A percentile compares a stretch with the other conserved stretches of the same genome.
Evolutionary conservation across 2,113 vertebrate genomes (phyloP).

Genomic region (Eulacestoma nigropectus): DNA sequence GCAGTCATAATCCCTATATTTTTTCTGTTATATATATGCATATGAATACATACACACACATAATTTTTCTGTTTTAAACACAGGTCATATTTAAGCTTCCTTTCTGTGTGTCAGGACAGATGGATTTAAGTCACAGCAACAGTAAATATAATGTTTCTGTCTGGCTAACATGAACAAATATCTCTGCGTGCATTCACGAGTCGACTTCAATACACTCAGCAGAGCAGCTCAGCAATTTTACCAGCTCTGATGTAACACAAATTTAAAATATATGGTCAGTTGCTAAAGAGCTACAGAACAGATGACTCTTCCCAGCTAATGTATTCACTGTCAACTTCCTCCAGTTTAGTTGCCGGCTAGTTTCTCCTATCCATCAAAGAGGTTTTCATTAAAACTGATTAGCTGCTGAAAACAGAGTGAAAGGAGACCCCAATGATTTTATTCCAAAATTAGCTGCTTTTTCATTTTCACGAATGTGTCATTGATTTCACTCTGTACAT

Average conservation of each 20-base stretch:
- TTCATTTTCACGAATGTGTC: background rate
- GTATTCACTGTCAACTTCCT: background rate
- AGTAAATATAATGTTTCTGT: background rate
- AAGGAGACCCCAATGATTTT: background rate
- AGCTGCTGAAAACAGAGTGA: slow-evolving; percentile 11
- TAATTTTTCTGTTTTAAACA: background rate
- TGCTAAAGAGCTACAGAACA: background rate
- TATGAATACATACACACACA: background rate
- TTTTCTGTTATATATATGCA: background rate
- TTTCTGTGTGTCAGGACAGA: background rate
- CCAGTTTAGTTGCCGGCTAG: background rate
- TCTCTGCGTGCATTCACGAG: background rate
- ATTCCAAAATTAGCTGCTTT: background rate
- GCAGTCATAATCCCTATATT: background rate
- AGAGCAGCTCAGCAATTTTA: background rate
- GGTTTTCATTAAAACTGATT: slow-evolving; percentile 10
- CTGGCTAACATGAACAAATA: background rate
- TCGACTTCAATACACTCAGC: rapidly evolving
- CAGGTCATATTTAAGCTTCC: background rate
- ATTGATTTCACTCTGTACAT: background rate
- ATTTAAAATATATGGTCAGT: background rate
- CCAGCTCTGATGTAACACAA: background rate
- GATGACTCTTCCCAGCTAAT: background rate
- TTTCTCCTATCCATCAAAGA: background rate
- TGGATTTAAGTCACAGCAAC: background rate